A percentile compares a stretch with the other conserved stretches of the same genome.
phyloP scores from a whole-genome alignment of 64 coral and sea anemone genomes.

The Stichodactyla mertensii region DNA sequence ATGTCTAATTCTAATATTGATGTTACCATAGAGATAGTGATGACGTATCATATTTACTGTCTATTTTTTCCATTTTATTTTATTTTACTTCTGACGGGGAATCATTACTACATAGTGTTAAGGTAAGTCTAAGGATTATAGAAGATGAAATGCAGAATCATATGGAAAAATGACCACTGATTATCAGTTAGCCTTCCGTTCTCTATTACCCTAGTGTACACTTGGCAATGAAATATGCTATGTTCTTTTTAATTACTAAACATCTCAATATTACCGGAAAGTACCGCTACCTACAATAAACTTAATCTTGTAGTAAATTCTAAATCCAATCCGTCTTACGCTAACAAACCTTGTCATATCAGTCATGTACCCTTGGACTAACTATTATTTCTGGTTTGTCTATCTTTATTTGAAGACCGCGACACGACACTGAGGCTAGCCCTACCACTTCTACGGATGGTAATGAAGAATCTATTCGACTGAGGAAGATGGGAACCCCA shows the following conservation, averaged over 20 bases:
- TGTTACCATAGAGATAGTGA: too few relatives aligned
- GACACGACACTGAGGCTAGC: neutral
- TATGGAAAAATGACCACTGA: too few relatives aligned
- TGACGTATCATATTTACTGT: neutral
- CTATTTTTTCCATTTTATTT: neutral
- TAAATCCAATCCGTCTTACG: too few relatives aligned
- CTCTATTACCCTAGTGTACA: too few relatives aligned
- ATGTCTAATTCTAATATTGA: too few relatives aligned
- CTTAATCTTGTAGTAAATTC: too few relatives aligned
- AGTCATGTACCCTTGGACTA: neutral
- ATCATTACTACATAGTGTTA: neutral
- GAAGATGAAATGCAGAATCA: neutral
- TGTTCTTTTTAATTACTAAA: too few relatives aligned
- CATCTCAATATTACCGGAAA: too few relatives aligned
- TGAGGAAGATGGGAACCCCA: neutral
- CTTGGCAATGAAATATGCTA: too few relatives aligned
- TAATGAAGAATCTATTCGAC: neutral
- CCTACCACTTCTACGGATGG: neutral
- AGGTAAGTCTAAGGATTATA: neutral
- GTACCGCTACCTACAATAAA: too few relatives aligned
- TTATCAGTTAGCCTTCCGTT: too few relatives aligned
- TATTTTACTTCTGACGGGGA: neutral
- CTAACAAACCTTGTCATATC: too few relatives aligned
- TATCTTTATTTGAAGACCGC: neutral
- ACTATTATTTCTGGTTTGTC: neutral